Evolutionary conservation across 2,797 vertebrate genomes (phyloP).

Genomic region (Propithecus perrieri): DNA sequence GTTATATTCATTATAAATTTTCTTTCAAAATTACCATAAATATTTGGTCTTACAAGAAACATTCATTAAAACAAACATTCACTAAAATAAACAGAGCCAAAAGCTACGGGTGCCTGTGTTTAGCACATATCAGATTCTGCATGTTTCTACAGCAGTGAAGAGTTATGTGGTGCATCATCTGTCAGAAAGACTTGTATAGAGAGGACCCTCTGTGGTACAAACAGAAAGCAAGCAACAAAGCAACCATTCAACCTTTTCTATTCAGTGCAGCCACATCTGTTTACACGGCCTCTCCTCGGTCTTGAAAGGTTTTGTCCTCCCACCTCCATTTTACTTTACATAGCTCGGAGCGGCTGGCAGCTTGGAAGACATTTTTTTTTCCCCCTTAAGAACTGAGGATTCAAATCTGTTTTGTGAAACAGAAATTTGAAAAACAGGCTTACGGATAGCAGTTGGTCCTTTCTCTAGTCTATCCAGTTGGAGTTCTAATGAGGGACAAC

Average conservation of each 20-base stretch:
- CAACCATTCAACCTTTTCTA: conserved; percentile 79
- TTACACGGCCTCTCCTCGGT: conserved; percentile 83
- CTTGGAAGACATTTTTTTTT: conserved; percentile 49
- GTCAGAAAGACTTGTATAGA: conserved; percentile 61
- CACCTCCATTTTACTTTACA: conserved; percentile 74
- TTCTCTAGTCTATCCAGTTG: conserved; percentile 70
- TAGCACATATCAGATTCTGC: conserved; percentile 52
- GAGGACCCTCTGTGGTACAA: conserved; percentile 69
- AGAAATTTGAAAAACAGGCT: conserved; percentile 71
- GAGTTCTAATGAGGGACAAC: conserved; percentile 74
- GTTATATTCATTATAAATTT: conserved; percentile 28
- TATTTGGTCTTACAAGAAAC: conserved; percentile 11
- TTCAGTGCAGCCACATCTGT: conserved; percentile 86
- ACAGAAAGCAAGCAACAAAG: conserved; percentile 82
- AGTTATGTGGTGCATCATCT: conserved; percentile 73
- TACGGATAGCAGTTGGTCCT: conserved; percentile 69
- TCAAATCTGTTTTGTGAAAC: conserved; percentile 76
- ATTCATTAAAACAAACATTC: conserved; percentile 52
- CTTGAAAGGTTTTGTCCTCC: conserved; percentile 79
- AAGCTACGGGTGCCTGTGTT: conserved; percentile 45
- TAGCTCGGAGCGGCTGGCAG: conserved; percentile 23
- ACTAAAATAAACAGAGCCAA: conserved; percentile 36
- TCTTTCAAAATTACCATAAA: conserved; percentile 34
- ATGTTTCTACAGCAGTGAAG: conserved; percentile 51
- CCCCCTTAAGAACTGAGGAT: conserved; percentile 66